Evolutionary conservation across 2,888 invertebrate genomes (phyloP), one percentile per base, ranked within the genome.

Genomic region (Lysandra bellargus): DNA sequence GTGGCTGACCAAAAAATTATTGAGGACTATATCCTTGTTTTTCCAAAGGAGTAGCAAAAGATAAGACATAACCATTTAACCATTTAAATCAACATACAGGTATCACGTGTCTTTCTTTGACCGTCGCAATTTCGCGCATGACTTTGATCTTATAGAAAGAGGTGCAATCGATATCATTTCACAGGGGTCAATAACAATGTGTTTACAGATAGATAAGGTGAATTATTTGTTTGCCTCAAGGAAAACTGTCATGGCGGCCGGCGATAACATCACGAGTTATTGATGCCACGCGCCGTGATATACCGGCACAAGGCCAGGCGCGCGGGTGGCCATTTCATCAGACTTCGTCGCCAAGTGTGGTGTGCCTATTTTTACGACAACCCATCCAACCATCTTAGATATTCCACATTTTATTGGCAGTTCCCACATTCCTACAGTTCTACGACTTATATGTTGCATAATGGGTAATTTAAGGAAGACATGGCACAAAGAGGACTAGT

Each of bases 91-190:
- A 44, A 44, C 44, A 44, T 9, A 44, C 44, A 9, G 9, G 44
- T 44, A 44, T 44, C 44, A 44, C 44, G 44, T 60, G 60, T 60
- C 5, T 60, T 60, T 60, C 60, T 1, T 60, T 60, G 60, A 60
- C 60, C 60, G 60, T 64, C 2, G 61, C 61, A 61, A 23, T 61
- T 23, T n/a, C 23, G n/a, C 7, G 23, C 5, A 33, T 72, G 37
- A 17, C 72, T 73, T 73, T 33, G 14, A 17, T 23, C 12, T n/a
- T 75, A 30, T 23, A 5, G 75, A 17, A 75, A 49, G 7, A 75
- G 40, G 73, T 74, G 23, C 30, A 49, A 75, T 75, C 23, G 49
- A n/a, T 23, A 75, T 30, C 74, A 83, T 85, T 86, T 53, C 53
- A 23, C 75, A 53, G 75, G 75, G 75, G 75, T 75, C 75, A 75